Conservation (phyloP, 2,113 vertebrate genomes). For the Cheirogaleus medius region DNA sequence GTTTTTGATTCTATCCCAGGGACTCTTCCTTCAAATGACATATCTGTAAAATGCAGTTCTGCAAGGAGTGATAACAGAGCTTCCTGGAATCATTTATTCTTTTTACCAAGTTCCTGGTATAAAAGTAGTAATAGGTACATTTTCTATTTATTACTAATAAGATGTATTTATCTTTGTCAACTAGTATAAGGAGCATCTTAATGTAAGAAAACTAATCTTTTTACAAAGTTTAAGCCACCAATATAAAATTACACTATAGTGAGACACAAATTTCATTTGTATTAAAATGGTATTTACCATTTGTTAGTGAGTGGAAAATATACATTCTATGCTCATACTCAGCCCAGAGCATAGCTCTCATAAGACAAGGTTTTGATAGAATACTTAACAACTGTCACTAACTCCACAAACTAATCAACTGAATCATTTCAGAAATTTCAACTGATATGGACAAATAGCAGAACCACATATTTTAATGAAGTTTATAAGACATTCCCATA, state of each 20-base stretch:
- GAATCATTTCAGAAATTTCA: constrained; percentile 1
- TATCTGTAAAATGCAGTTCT: background rate
- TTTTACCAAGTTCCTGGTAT: background rate
- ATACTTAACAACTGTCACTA: background rate
- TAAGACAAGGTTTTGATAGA: background rate
- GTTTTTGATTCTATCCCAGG: background rate
- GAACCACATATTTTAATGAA: constrained; percentile 9
- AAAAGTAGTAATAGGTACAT: background rate
- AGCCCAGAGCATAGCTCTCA: background rate
- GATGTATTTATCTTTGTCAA: background rate
- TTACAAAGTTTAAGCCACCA: background rate
- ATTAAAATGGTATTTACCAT: background rate
- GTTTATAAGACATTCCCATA: background rate
- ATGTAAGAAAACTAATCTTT: background rate
- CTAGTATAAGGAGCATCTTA: background rate
- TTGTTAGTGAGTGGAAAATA: background rate
- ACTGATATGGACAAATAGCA: background rate
- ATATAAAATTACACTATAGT: constrained; percentile 29
- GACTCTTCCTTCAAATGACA: background rate
- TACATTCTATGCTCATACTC: background rate
- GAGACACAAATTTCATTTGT: background rate
- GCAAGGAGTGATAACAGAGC: background rate
- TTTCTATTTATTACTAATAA: background rate
- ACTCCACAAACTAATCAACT: background rate
- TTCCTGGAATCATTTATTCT: background rate